phyloP scores from a whole-genome alignment of 2,113 vertebrate species.

The Tragelaphus strepsiceros region DNA sequence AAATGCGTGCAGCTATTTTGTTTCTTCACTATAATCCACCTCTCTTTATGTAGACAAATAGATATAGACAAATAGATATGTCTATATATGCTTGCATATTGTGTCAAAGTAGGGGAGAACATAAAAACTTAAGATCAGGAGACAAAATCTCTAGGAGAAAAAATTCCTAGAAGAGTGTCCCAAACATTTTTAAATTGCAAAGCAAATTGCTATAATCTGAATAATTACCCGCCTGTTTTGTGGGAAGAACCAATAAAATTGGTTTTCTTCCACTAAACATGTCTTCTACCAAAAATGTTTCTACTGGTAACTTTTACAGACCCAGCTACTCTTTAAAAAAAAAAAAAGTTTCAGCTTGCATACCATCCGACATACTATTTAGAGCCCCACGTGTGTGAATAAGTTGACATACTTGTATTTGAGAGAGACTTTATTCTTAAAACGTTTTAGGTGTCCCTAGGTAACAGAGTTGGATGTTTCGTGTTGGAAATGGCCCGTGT shows the following conservation, averaged over 20 bases:
- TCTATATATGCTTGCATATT: background rate
- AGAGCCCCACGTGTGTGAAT: background rate
- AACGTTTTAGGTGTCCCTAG: conserved; percentile 22
- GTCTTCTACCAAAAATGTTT: background rate
- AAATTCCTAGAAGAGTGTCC: background rate
- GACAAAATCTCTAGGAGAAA: background rate
- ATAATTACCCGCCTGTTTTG: background rate
- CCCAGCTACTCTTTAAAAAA: background rate
- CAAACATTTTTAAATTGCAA: conserved; percentile 13
- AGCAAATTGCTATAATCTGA: conserved; percentile 1
- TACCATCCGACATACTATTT: background rate
- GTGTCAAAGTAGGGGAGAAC: background rate
- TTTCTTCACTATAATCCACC: background rate
- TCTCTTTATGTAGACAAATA: background rate
- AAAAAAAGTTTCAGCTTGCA: background rate
- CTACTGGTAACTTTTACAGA: background rate
- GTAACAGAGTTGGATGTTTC: conserved; percentile 31
- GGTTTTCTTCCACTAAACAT: background rate
- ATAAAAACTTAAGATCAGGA: background rate
- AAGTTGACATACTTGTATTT: background rate
- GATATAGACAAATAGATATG: background rate
- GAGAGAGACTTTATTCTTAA: conserved; percentile 1
- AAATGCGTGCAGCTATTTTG: background rate
- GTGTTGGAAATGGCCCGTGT: conserved; percentile 44
- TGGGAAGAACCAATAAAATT: conserved; percentile 20